Base-by-base conservation (phyloP, 2,888 invertebrate genomes). In the Plebejus melissa region DNA sequence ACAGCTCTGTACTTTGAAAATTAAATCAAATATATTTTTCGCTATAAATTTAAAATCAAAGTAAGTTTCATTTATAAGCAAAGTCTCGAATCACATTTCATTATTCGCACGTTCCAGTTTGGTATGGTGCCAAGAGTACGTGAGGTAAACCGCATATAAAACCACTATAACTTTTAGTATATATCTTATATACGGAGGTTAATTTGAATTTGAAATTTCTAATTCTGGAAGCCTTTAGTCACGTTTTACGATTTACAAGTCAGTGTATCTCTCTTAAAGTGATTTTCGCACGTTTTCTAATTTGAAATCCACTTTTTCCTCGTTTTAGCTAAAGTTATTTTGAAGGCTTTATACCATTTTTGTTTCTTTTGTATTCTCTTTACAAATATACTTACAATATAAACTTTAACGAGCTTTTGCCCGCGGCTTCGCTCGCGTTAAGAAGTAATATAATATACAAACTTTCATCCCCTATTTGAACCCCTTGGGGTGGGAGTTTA, bases 71-170 rank as follows among this genome's bases (percentile, higher is more conserved):
- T 72, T 72, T 72, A 72, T 54, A 72, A 72, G 72, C 72, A 32
- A 72, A 54, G 72, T 72, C 72, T 72, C 72, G 72, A 72, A 54
- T 72, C 72, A 72, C 72, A 72, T 72, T 72, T 72, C 72, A 54
- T 72, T 72, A 72, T 32, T 72, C 72, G 72, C 50, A 72, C 72
- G 72, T 72, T 54, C 72, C 32, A 72, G 72, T 54, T 71, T 72
- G 72, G 72, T 72, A 54, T 72, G 72, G 54, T 72, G 72, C 72
- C 72, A 72, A 72, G 72, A 72, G 32, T 54, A 72, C 72, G 72
- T 72, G 72, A 72, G 72, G 72, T 72, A 72, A 72, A 72, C 72
- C 72, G 72, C 72, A 72, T 54, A 70, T 70, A 72, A 72, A 72
- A 72, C 50, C 72, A 72, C 50, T 72, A 72, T 72, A 72, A 50